Base-by-base conservation (phyloP, 2,888 invertebrate species). In the Cephus pygmeus region DNA sequence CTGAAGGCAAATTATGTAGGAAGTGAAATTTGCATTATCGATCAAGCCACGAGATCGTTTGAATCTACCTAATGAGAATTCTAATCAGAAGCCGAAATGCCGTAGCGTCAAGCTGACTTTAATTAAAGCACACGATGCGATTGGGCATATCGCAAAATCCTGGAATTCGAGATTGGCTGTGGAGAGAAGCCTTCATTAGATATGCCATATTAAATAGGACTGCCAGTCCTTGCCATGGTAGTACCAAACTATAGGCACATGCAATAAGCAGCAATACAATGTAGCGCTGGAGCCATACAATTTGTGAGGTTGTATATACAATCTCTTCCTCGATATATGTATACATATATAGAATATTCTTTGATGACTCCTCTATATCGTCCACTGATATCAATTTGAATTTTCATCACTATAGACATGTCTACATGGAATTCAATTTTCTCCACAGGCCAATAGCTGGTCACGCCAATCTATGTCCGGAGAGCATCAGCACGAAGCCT, bases 391-490 rank as follows among this genome's bases (percentile, higher is more conserved):
- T 56, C 56, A 23, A 56, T 23, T 56, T 56, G 23, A 56, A 56
- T 56, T 56, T 9, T 56, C 56, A 56, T 23, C 56, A 40, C 23
- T 23, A 40, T 40, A 6, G 23, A 40, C 1, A 9, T 56, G 23
- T 23, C 56, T 56, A 56, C 56, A 56, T 56, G 6, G 23, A 56
- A 56, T 56, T 56, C 56, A 56, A 56, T 56, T 56, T 80, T 56
- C 56, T 80, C 88, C 89, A 73, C 91, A 97, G 99, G 82, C 99
- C 99, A 0, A 98, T 99, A 79, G 99, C 99, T 0, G 99, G 99
- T 0, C 99, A 99, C 92, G 98, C 99, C 0, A 99, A 99, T 93
- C 95, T 99, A 85, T 99, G 99, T 87, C 99, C 99, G 0, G 95
- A 96, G 33, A 97, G 97, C 87, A 96, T 99, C 82, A 98, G 97